Base-by-base conservation (phyloP, 2,797 vertebrate species). In the Poeciliopsis infans region DNA sequence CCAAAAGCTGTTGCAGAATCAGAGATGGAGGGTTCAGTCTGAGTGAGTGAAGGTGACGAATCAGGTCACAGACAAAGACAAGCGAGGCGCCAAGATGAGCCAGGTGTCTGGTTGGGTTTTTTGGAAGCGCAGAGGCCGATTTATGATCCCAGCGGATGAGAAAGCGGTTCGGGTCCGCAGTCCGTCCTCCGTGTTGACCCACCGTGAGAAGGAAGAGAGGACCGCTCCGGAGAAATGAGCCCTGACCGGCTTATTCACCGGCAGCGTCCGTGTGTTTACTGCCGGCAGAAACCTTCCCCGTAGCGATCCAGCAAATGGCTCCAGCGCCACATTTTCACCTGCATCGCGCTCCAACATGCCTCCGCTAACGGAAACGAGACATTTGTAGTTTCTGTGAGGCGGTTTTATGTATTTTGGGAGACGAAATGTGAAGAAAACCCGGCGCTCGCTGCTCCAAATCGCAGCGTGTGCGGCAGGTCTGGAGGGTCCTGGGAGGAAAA, bases 391-490 rank as follows among this genome's bases (percentile, higher is more conserved):
- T 8, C 11, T 39, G 31, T 7, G 16, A 39, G 41, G 15, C 10
- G 64, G 11, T 68, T 39, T 41, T 11, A 68, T 7, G 39, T 23
- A 41, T 68, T 41, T 68, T 68, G 18, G 20, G 33, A 39, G 16
- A 68, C 7, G 64, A 68, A 68, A 68, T 68, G 64, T 68, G 64
- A 4, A 41, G 64, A 68, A 68, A 68, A 68, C 7, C 20, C 64
- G 64, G 33, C 31, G 64, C 33, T 68, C 36, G 31, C 64, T 11
- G 31, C 64, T 4, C 7, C 0, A 12, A 43, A 5, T n/a, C 39
- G 13, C 66, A 25, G 36, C 36, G 39, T 25, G 13, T 43, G 20
- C 1, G 66, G n/a, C 20, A 25, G 66, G 66, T 69, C 11, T n/a
- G 66, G 4, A 69, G 66, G 36, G 5, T 36, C 31, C 15, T 20